These are phyloP conservation scores for Listronotus bonariensis DNA, from an alignment of 1,140 invertebrate genomes.

Conservation along the genomic window DNA sequence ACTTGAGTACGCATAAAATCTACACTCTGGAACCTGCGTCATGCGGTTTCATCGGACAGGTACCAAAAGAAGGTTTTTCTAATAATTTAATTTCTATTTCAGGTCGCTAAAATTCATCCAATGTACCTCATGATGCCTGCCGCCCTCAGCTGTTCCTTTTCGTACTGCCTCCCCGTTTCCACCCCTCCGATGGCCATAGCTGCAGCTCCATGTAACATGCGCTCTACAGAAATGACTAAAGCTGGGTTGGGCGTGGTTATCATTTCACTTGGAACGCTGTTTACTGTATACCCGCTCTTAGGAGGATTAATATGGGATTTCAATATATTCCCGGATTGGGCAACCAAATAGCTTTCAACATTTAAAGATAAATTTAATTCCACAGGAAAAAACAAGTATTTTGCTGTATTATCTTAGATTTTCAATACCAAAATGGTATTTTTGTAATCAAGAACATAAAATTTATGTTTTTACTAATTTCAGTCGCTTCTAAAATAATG, in stretches of 20 bases:
- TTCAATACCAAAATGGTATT: no score
- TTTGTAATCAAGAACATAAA: no score
- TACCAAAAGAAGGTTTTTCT: no score
- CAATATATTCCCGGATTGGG: slow-evolving; percentile 61
- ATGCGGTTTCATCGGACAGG: no score
- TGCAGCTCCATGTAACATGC: slow-evolving; percentile 77
- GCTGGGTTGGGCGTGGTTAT: slow-evolving; percentile 54
- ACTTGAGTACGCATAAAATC: no score
- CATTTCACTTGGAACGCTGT: slow-evolving; percentile 51
- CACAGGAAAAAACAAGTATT: no score
- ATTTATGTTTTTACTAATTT: no score
- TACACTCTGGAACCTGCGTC: no score
- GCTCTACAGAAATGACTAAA: slow-evolving; percentile 73
- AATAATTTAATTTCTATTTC: slow-evolving; percentile 11
- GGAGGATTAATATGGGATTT: slow-evolving; percentile 63
- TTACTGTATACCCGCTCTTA: slow-evolving; percentile 56
- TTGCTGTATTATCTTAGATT: no score
- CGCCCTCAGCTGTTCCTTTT: slow-evolving; percentile 77
- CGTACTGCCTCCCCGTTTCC: slow-evolving; percentile 75
- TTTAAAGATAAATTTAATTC: no score
- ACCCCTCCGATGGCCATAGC: slow-evolving; percentile 95
- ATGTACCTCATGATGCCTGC: slow-evolving; percentile 87
- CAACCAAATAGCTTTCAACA: slow-evolving; percentile 1
- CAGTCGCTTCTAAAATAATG: no score
- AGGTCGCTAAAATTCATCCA: slow-evolving; percentile 69